Base-by-base conservation (phyloP, 2,113 vertebrate species). In the Silurus asotus region DNA sequence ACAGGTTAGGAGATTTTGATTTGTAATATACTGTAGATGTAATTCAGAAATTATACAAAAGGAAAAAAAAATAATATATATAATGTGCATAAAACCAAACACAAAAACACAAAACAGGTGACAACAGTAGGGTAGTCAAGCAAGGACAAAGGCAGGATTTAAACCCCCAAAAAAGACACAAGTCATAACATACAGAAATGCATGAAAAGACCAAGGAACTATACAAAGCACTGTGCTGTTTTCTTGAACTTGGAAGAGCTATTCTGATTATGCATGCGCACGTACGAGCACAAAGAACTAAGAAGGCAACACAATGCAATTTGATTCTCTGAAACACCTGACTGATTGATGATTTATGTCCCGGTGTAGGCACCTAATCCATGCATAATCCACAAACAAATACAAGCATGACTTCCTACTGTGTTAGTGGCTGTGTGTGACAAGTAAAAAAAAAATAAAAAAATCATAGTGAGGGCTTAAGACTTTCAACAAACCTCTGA, bases 351-450 rank as follows among this genome's bases (percentile, higher is more conserved):
- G 8, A 80, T 80, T 80, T 23, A 45, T 45, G 28, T 61, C 61
- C 10, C 55, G 0, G 59, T 48, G 28, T 28, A 6, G 77, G 8
- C 25, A 61, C 28, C 56, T 80, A 61, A 80, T 80, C 56, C 77
- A 45, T 28, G 45, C 17, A 1, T 80, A 80, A 80, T 80, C 77
- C 77, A 80, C 17, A 80, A 80, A 80, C 48, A 80, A 23, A 80
- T 61, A 80, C 28, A 13, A 61, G 61, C 77, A 78, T 5, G 15
- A 78, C 28, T 58, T 58, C n/a, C 14, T 55, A 9, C 17, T 37
- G 76, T 7, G 17, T 56, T 78, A 11, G 1, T 19, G 55, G 19
- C 8, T 77, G 51, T 15, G 13, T 28, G n/a, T 8, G 23, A 56
- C 75, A 77, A 17, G 23, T 17, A 56, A 3, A 56, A 75, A 53